Evolutionary conservation across 2,888 invertebrate species (phyloP).

Genomic region (Diarsia brunnea): DNA sequence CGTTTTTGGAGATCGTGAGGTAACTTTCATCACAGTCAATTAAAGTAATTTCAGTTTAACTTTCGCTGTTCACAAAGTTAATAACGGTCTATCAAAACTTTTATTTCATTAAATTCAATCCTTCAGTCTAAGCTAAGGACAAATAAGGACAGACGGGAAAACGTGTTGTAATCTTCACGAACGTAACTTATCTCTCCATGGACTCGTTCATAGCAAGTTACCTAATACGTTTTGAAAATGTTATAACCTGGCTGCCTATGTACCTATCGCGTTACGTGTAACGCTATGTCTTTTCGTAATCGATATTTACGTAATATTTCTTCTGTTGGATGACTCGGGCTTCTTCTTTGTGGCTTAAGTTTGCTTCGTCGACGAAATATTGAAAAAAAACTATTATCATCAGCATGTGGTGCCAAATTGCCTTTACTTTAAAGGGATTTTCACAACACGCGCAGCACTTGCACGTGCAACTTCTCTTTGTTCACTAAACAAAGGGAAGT

Average conservation of each 20-base stretch:
- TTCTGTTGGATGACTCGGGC: not conserved
- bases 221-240: not conserved
- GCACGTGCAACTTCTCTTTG: too few relatives aligned
- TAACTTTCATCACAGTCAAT: not conserved
- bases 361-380: not conserved
- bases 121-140: not conserved
- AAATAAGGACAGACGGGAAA: not conserved
- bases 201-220: not conserved
- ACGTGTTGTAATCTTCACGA: not conserved
- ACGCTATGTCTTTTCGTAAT: not conserved
- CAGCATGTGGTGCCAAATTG: too few relatives aligned
- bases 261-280: not conserved
- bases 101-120: not conserved
- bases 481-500: too few relatives aligned
- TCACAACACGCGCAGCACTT: not conserved
- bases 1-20: not conserved
- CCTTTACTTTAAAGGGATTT: not conserved
- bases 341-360: not conserved
- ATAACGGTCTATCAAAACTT: constrained; percentile 38
- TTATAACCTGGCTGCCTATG: not conserved
- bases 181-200: not conserved
- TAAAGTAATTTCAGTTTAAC: not conserved
- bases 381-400: too few relatives aligned
- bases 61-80: constrained; percentile 17
- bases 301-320: not conserved